Base-by-base conservation (phyloP, 2,888 invertebrate genomes). In the Ichneumon xanthorius region DNA sequence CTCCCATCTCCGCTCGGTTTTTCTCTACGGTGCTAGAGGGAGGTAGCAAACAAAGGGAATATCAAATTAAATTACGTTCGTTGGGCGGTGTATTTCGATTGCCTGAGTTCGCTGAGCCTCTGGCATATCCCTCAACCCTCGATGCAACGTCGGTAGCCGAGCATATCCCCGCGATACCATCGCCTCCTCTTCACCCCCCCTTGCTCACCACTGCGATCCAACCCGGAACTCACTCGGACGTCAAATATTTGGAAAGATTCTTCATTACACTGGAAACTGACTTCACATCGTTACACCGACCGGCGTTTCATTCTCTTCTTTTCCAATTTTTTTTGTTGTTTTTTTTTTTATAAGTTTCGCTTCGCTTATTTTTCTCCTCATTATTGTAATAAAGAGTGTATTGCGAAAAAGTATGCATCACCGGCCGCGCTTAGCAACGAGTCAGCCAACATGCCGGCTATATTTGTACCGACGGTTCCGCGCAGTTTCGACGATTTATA, bases 51-150 rank as follows among this genome's bases (percentile, higher is more conserved):
- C 91, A 92, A 91, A 91, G 90, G 89, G 90, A 89, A 91, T 92
- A 90, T 91, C 90, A 90, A 91, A 91, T 92, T 90, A 90, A 90
- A 92, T 90, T 91, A 89, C 89, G 87, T 79, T 76, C 86, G 86
- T 83, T 61, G 77, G 85, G 80, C 68, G 63, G 63, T 86, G 72
- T 83, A 80, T 86, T 83, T 86, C 82, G 80, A 86, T 86, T 80
- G 77, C 82, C 80, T 58, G 63, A 26, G 65, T 22, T 63, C 72
- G 80, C 68, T 73, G 81, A 71, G 89, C 84, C 82, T 79, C 76
- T 78, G 78, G 82, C 67, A 53, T 73, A 61, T 73, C 50, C 73
- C 68, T 72, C 82, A 79, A 72, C 82, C 72, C 72, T 61, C 22
- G 30, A 4, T 33, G 73, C 50, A 50, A n/a, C 30, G 22, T 76